Conservation (phyloP, 1,140 invertebrate genomes). For the Metaphire vulgaris region DNA sequence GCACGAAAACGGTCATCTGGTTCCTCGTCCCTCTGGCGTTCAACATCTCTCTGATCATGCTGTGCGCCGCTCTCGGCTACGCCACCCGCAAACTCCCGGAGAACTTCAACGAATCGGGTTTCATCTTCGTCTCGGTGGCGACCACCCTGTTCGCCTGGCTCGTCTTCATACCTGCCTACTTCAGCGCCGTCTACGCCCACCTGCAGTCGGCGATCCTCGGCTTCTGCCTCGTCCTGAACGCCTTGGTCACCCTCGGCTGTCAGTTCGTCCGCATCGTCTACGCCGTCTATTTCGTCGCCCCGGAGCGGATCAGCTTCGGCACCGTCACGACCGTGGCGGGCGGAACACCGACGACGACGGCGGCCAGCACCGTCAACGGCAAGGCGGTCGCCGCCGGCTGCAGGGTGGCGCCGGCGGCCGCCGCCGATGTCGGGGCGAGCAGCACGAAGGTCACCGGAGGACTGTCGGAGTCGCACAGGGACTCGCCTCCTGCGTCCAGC, state of each 20-base stretch:
- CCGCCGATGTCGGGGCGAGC: too few relatives aligned
- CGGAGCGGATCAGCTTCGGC: neutral
- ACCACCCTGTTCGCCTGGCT: conserved; percentile 41
- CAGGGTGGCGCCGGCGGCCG: too few relatives aligned
- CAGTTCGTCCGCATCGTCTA: conserved; percentile 39
- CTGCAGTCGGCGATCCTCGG: conserved; percentile 33
- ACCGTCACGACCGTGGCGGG: neutral
- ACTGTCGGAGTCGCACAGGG: too few relatives aligned
- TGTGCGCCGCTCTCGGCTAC: conserved; percentile 81
- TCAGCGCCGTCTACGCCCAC: conserved; percentile 33
- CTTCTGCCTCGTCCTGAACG: conserved; percentile 36
- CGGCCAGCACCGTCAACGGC: neutral
- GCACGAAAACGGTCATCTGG: conserved; percentile 24
- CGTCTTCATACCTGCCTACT: conserved; percentile 39
- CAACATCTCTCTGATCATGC: conserved; percentile 75
- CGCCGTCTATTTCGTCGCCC: conserved; percentile 55
- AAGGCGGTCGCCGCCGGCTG: neutral
- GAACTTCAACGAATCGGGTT: conserved; percentile 44
- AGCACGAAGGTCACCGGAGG: too few relatives aligned
- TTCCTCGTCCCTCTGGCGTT: conserved; percentile 61
- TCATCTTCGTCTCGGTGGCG: conserved; percentile 40
- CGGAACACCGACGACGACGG: neutral
- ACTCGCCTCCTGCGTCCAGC: too few relatives aligned
- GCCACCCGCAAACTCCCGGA: conserved; percentile 52
- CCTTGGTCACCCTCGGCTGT: conserved; percentile 35